phyloP scores from a whole-genome alignment of 2,113 vertebrate species.

The Emberiza fucata region DNA sequence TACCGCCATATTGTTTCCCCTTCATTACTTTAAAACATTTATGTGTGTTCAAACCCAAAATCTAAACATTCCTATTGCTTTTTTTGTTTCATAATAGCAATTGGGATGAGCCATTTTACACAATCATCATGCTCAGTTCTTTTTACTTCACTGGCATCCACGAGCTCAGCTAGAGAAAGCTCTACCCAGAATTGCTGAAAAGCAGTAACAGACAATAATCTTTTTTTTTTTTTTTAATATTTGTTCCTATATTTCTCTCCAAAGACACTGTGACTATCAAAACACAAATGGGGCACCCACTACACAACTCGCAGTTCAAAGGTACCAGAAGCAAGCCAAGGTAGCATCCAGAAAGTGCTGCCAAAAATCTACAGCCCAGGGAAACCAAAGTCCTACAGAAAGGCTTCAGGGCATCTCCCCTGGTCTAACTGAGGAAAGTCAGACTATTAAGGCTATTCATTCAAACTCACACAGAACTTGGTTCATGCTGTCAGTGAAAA shows the following conservation, averaged over 20 bases:
- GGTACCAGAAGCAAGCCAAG: neutral
- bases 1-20: neutral
- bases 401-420: neutral
- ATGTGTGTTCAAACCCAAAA: neutral
- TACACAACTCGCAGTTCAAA: neutral
- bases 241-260: neutral
- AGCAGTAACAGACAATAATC: neutral
- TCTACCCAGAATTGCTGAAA: neutral
- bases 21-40: neutral
- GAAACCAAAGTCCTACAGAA: neutral
- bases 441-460: neutral
- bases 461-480: neutral
- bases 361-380: neutral
- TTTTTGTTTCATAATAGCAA: neutral
- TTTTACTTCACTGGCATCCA: neutral
- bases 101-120: neutral
- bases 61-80: neutral
- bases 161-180: neutral
- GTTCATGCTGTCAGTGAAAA: neutral
- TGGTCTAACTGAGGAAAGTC: neutral
- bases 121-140: neutral
- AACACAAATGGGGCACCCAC: neutral
- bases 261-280: neutral
- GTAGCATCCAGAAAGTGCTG: rapidly evolving
- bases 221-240: neutral